These are phyloP conservation scores for Thereva nobilitata DNA, from an alignment of 2,888 invertebrate genomes.

Conservation along the genomic window DNA sequence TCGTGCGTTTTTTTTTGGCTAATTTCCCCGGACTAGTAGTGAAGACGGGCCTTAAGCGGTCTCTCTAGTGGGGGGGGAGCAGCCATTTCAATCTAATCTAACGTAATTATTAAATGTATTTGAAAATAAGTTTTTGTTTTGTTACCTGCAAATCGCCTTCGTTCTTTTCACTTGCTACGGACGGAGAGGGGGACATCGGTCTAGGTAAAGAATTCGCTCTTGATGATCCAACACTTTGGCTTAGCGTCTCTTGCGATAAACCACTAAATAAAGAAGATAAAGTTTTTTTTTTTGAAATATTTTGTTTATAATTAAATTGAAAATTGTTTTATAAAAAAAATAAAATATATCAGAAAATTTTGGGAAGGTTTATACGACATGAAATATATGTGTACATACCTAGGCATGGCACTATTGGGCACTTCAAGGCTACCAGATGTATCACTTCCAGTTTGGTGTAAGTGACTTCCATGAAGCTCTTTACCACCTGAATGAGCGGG, in stretches of 20 bases:
- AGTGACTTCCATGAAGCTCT: conserved; percentile 43
- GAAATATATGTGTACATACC: conserved; percentile 45
- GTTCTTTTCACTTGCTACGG: conserved; percentile 87
- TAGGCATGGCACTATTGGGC: conserved; percentile 52
- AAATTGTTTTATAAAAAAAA: no score
- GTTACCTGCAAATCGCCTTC: conserved; percentile 77
- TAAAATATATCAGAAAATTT: no score
- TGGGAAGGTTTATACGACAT: not conserved
- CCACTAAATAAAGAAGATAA: conserved; percentile 67
- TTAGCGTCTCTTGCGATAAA: conserved; percentile 65
- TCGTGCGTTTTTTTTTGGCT: no score
- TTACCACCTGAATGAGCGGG: conserved; percentile 46
- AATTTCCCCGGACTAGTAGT: no score
- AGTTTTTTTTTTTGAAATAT: conserved; percentile 58
- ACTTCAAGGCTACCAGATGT: conserved; percentile 53
- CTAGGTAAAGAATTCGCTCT: conserved; percentile 72
- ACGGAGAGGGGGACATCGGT: conserved; percentile 89
- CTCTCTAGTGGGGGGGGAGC: no score
- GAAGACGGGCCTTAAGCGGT: no score
- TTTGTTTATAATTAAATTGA: no score
- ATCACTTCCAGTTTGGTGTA: conserved; percentile 47
- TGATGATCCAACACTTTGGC: conserved; percentile 65
- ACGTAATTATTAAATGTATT: conserved; percentile 15
- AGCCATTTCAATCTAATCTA: no score
- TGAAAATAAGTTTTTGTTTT: not conserved